phyloP scores from a whole-genome alignment of 2,888 invertebrate species.

The Leptinotarsa juncta region DNA sequence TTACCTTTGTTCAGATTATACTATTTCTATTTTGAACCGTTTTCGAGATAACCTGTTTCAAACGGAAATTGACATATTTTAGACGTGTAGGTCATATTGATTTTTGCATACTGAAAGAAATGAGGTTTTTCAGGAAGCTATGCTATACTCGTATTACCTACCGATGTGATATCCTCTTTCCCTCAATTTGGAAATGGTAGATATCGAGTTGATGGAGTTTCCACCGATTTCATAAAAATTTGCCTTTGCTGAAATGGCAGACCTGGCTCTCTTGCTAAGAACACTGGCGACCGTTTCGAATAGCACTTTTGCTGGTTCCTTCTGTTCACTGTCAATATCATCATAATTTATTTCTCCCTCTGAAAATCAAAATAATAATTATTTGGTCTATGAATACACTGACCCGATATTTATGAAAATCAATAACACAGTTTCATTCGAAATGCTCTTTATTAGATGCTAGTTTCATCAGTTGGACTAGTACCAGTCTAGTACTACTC shows the following conservation, averaged over 20 bases:
- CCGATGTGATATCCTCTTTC: constrained; percentile 84
- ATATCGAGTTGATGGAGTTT: constrained; percentile 87
- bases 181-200: constrained; percentile 80
- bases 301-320: constrained; percentile 75
- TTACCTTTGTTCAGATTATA: too few species aligned
- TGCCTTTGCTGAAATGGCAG: constrained; percentile 72
- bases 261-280: constrained; percentile 74
- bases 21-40: too few species aligned
- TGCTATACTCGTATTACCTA: constrained; percentile 58
- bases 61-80: too few species aligned
- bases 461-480: too few species aligned
- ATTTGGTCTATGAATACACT: background rate
- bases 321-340: constrained; percentile 71
- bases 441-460: too few species aligned
- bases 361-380: constrained; percentile 47
- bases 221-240: constrained; percentile 90
- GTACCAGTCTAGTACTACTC: too few species aligned
- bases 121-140: background rate
- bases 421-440: too few species aligned
- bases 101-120: too few species aligned
- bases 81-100: too few species aligned
- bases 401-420: background rate
- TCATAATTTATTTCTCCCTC: constrained; percentile 76
- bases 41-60: too few species aligned
- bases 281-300: constrained; percentile 82